Base-by-base conservation (phyloP, 2,797 vertebrate species). In the Periophthalmus magnuspinnatus region DNA sequence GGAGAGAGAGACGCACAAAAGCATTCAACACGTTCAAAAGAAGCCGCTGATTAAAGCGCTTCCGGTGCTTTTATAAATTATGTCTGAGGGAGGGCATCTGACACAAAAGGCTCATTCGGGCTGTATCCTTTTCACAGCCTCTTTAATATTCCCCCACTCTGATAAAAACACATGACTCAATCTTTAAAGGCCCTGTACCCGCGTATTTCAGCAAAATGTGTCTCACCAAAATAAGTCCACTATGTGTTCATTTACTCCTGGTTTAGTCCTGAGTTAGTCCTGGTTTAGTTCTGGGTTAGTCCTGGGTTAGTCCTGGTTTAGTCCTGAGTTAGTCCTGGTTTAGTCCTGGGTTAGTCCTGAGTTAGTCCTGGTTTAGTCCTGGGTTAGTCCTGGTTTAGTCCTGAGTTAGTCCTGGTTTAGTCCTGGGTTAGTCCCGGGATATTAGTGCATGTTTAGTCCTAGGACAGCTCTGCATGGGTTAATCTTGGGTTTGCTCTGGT, bases 21-120 rank as follows among this genome's bases (percentile, higher is more conserved):
- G 10, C 54, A 50, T 50, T 50, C 48, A 24, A 11, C 21, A 81
- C 80, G 70, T 82, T 87, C 83, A 78, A 82, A 77, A 61, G 82
- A 36, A 33, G 41, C 11, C 91, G 8, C 17, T 10, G 9, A 55
- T 11, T 3, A 55, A 22, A 22, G 21, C 3, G 3, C 0, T 22
- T 10, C 19, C 48, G 19, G 17, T n/a, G 41, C 48, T 7, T 50
- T 50, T 50, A 19, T 41, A 9, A 24, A 14, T 14, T 3, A 28
- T 6, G 56, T 6, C 11, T 21, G 19, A 21, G 19, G 48, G 48
- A 52, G 48, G 48, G 48, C 17, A n/a, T 1, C 41, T 45, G 41
- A 14, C 17, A 50, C 19, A 19, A 50, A 50, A n/a, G 48, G 1
- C 7, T 50, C 45, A 14, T 2, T 16, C 17, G 50, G 17, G 19